Evolutionary conservation across 2,113 vertebrate genomes (phyloP).

Genomic region (Amphilophus citrinellus): DNA sequence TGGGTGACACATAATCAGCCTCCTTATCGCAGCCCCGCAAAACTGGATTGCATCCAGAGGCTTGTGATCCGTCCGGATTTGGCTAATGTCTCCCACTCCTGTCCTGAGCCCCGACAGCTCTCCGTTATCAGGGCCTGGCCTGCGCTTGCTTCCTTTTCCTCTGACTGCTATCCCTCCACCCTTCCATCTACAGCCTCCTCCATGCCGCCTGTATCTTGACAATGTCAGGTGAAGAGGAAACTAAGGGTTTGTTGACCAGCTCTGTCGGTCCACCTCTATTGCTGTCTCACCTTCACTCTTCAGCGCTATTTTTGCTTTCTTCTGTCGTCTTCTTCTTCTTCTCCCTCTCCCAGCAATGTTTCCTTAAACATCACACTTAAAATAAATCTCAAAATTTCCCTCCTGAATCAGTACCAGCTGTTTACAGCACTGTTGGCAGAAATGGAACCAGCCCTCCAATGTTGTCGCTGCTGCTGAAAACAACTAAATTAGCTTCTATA

Average conservation of each 20-base stretch:
- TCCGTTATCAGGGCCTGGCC: constrained; percentile 71
- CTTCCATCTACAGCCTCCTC: constrained; percentile 26
- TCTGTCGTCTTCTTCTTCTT: not conserved
- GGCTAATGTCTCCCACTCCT: constrained; percentile 74
- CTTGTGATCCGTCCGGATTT: constrained; percentile 81
- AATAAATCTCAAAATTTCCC: constrained; percentile 33
- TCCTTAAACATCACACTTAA: constrained; percentile 34
- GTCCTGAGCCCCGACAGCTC: constrained; percentile 67
- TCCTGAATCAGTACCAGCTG: constrained; percentile 45
- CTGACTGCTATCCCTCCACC: constrained; percentile 41
- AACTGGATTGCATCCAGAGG: constrained; percentile 81
- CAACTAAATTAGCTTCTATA: constrained; percentile 52
- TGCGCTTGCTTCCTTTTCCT: constrained; percentile 60
- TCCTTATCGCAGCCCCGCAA: constrained; percentile 82
- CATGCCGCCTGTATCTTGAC: constrained; percentile 56
- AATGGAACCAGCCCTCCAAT: constrained; percentile 47
- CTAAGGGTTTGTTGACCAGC: constrained; percentile 63
- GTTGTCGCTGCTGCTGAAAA: constrained; percentile 57
- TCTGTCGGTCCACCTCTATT: constrained; percentile 24
- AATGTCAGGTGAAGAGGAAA: constrained; percentile 63
- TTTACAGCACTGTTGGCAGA: constrained; percentile 51
- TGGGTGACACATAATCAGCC: constrained; percentile 78
- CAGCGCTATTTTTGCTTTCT: constrained; percentile 11
- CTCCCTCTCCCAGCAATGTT: constrained; percentile 2
- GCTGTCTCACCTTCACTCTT: constrained; percentile 18